phyloP scores from a whole-genome alignment of 2,888 invertebrate species.

The Anticlea derivata region DNA sequence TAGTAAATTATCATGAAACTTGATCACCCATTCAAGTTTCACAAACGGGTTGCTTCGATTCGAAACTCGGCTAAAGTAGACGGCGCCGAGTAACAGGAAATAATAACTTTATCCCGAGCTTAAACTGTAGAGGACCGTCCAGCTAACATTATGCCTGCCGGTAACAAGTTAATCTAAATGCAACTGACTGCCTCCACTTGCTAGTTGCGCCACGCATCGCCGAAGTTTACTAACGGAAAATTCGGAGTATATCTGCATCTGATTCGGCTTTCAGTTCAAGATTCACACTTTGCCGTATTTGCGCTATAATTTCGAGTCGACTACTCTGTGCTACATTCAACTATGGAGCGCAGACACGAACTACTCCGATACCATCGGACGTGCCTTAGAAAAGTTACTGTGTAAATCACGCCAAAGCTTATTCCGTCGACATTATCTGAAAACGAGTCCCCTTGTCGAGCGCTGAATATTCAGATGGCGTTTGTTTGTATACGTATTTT shows the following conservation, averaged over 20 bases:
- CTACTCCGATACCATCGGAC: constrained; percentile 51
- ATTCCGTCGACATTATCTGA: constrained; percentile 72
- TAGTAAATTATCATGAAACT: constrained; percentile 66
- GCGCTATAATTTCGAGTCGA: constrained; percentile 30
- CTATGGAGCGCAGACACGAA: constrained; percentile 34
- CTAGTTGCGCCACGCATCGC: constrained; percentile 72
- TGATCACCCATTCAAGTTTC: constrained; percentile 79
- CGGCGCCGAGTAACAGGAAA: constrained; percentile 77
- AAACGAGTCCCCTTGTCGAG: constrained; percentile 64
- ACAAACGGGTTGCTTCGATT: constrained; percentile 72
- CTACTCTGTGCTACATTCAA: constrained; percentile 27
- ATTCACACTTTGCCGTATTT: constrained; percentile 47
- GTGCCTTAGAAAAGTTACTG: constrained; percentile 60
- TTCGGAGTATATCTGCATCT: constrained; percentile 65
- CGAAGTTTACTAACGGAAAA: constrained; percentile 76
- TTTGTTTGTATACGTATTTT: constrained; percentile 79
- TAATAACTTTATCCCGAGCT: constrained; percentile 80
- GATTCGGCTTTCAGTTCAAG: constrained; percentile 51
- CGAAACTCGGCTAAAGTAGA: constrained; percentile 78
- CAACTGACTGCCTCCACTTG: constrained; percentile 71
- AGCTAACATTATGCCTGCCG: constrained; percentile 81
- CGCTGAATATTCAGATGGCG: constrained; percentile 75
- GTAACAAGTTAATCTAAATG: constrained; percentile 84
- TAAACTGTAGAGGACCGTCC: constrained; percentile 76
- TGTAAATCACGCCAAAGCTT: constrained; percentile 67